Percentiles rank a stretch among this genome's conserved stretches.
Evolutionary conservation across 2,113 vertebrate genomes (phyloP).

Genomic region (Coptodon rendalli): DNA sequence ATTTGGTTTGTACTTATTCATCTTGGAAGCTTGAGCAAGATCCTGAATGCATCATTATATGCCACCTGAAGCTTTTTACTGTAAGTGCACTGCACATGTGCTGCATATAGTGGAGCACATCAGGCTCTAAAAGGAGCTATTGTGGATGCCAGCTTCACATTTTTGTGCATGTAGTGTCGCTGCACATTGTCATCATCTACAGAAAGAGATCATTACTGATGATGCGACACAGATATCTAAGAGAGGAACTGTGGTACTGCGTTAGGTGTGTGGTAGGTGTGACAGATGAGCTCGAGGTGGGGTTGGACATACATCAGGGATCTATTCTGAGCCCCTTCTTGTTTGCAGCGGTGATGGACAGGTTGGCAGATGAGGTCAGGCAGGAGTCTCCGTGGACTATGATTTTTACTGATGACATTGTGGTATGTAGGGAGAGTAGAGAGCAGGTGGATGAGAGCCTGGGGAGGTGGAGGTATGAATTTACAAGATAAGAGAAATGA

Average conservation of each 20-base stretch:
- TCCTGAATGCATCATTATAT: not conserved
- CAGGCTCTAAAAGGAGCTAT: not conserved
- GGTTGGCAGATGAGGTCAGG: not conserved
- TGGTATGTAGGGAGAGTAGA: not conserved
- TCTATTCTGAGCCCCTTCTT: not conserved
- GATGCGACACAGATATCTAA: not conserved
- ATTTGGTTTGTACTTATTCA: not conserved
- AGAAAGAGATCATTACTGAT: not conserved
- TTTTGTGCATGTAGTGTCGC: not conserved
- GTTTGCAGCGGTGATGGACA: not conserved
- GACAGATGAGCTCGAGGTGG: not conserved
- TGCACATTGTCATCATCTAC: not conserved
- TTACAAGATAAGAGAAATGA: not conserved
- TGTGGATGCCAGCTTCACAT: not conserved
- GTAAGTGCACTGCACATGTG: not conserved
- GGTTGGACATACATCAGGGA: not conserved
- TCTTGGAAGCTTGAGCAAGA: not conserved
- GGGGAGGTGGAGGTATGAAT: not conserved
- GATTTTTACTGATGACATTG: not conserved
- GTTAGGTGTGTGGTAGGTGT: not conserved
- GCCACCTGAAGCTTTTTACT: not conserved
- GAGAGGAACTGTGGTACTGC: not conserved
- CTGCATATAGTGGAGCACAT: not conserved
- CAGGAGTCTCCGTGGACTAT: not conserved
- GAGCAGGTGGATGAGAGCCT: not conserved